These are phyloP conservation scores for Stigmatopora argus DNA, from an alignment of 2,113 vertebrate genomes.

Conservation along the genomic window DNA sequence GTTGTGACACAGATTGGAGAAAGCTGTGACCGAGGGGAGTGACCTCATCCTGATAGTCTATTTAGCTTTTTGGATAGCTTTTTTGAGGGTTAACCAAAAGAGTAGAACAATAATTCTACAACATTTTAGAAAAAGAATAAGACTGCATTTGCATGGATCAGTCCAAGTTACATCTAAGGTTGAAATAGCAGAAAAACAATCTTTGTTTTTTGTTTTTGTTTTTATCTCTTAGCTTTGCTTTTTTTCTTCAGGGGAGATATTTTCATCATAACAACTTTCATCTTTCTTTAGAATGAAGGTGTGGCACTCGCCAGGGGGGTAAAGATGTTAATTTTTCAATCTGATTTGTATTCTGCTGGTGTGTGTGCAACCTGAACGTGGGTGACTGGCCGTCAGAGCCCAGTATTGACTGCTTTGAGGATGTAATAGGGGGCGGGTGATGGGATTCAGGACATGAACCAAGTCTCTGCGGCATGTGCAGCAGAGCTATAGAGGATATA, in stretches of 20 bases:
- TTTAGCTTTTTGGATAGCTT: not conserved
- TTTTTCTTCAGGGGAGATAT: too few relatives aligned
- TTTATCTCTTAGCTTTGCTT: not conserved
- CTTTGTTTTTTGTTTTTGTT: not conserved
- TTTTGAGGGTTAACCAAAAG: constrained; percentile 4
- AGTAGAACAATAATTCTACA: too few relatives aligned
- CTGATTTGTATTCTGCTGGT: constrained; percentile 59
- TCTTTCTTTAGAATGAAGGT: constrained; percentile 23
- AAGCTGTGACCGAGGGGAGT: constrained; percentile 12
- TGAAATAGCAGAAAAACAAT: not conserved
- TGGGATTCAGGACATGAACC: constrained; percentile 63
- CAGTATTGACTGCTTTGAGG: constrained; percentile 66
- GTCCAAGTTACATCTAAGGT: not conserved
- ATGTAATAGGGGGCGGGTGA: constrained; percentile 64
- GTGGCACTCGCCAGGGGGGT: constrained; percentile 14
- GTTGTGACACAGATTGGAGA: constrained; percentile 10
- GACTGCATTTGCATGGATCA: constrained; percentile 10
- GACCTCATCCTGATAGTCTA: constrained; percentile 33
- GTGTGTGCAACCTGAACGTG: constrained; percentile 56
- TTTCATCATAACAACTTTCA: constrained; percentile 11
- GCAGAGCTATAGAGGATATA: constrained; percentile 54
- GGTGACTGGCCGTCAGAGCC: constrained; percentile 60
- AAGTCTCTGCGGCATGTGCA: constrained; percentile 53
- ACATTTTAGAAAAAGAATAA: not conserved
- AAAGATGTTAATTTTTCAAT: constrained; percentile 38